Percentiles rank a stretch among this genome's conserved stretches.
Evolutionary conservation across 2,888 invertebrate genomes (phyloP).

Genomic region (Melanophora roralis): DNA sequence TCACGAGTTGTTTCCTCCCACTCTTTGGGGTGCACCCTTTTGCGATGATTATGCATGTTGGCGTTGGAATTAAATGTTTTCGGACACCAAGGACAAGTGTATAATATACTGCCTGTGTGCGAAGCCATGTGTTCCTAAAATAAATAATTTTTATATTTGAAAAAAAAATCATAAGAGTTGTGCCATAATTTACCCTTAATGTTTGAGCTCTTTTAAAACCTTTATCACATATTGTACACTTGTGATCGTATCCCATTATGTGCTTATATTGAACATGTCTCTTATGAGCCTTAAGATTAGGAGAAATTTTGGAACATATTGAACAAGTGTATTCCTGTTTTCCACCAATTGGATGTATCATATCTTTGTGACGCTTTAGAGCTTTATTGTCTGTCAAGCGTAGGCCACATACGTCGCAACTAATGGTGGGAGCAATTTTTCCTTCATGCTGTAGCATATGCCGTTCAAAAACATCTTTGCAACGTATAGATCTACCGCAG

Average conservation of each 20-base stretch:
- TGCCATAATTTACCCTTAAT: constrained; percentile 68
- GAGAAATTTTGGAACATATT: constrained; percentile 72
- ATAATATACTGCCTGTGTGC: constrained; percentile 71
- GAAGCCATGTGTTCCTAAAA: constrained; percentile 74
- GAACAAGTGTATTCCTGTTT: constrained; percentile 70
- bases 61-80: constrained; percentile 73
- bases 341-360: constrained; percentile 71
- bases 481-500: constrained; percentile 73
- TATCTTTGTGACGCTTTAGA: constrained; percentile 73
- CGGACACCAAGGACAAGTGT: constrained; percentile 73
- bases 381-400: constrained; percentile 71
- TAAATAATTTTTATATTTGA: neutral
- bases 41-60: constrained; percentile 73
- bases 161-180: too few relatives aligned
- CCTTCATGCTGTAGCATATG: constrained; percentile 74
- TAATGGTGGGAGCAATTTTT: constrained; percentile 66
- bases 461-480: constrained; percentile 70
- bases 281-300: constrained; percentile 70
- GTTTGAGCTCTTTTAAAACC: constrained; percentile 73
- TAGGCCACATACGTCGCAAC: constrained; percentile 72
- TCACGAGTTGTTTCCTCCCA: constrained; percentile 69
- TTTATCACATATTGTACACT: constrained; percentile 74
- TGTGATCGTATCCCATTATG: constrained; percentile 70
- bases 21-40: constrained; percentile 72
- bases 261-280: constrained; percentile 73